phyloP scores from a whole-genome alignment of 1,140 invertebrate species.

The Tachypleus tridentatus region DNA sequence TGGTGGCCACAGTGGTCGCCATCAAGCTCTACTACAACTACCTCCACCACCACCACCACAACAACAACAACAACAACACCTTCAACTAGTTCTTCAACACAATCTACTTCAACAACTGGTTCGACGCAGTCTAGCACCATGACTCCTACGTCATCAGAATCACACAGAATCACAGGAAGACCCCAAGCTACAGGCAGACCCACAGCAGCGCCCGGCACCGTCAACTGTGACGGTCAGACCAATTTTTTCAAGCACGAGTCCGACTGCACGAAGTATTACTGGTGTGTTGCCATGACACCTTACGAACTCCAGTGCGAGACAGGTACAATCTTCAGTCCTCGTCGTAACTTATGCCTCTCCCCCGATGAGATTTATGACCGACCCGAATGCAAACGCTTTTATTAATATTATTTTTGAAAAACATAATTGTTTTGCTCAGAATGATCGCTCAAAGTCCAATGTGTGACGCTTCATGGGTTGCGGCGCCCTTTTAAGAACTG shows the following conservation, averaged over 20 bases:
- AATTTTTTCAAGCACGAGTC: slow-evolving; percentile 1
- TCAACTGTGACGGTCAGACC: neutral
- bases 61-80: slow-evolving; percentile 2
- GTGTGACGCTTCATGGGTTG: too few relatives aligned
- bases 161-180: slow-evolving; percentile 6
- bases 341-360: slow-evolving; percentile 12
- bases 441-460: too few relatives aligned
- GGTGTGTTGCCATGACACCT: slow-evolving; percentile 28
- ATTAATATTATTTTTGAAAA: too few relatives aligned
- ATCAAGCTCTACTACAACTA: neutral
- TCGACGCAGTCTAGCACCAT: too few relatives aligned
- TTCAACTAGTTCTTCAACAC: neutral
- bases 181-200: slow-evolving; percentile 16
- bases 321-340: slow-evolving; percentile 26
- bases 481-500: too few relatives aligned
- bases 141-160: neutral
- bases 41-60: slow-evolving; percentile 11
- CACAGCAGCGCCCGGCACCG: slow-evolving; percentile 4
- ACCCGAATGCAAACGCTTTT: too few relatives aligned
- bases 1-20: slow-evolving; percentile 15
- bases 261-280: slow-evolving; percentile 29
- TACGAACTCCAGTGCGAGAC: slow-evolving; percentile 25
- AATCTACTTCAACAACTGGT: neutral
- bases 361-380: too few relatives aligned
- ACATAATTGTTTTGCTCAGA: too few relatives aligned